Base-by-base conservation (phyloP, 2,888 invertebrate genomes). In the Andrena minutula region DNA sequence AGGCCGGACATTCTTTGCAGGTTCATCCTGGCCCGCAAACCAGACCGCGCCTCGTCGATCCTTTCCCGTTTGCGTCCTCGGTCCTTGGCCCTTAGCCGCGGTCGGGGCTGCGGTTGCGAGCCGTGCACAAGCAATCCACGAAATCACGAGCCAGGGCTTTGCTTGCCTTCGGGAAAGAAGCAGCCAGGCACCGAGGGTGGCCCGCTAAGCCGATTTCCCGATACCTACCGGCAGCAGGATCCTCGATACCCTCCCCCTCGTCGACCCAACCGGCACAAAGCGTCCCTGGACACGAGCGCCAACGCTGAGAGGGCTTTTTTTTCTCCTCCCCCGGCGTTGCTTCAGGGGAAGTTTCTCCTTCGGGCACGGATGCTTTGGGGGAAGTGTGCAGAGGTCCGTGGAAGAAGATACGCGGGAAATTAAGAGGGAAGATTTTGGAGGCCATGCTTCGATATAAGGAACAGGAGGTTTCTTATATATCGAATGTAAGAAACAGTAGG, bases 21-120 rank as follows among this genome's bases (percentile, higher is more conserved):
- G 86, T 86, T 86, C 84, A 81, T 86, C 81, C 86, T n/a, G 63
- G 41, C 58, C 86, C 86, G 51, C 86, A 86, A 76, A 86, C 84
- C 84, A 76, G 73, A 83, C 83, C 86, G 79, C 75, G 75, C 74
- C 73, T 53, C 76, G 74, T 74, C 77, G 74, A 76, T 86, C 86
- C 86, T 83, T 74, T 86, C 28, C 76, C 79, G 68, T 58, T 41
- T 65, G 68, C 78, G 82, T 78, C 81, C 70, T 79, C 47, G 69
- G 81, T 84, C 83, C 73, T 75, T 32, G 73, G 76, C 78, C 86
- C 85, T 86, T 86, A 63, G 76, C 74, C 79, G 86, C 65, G 87
- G 86, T 87, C 77, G 49, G 77, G 66, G 68, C 70, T 84, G 86
- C 76, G 86, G 86, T 84, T 80, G 69, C 82, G 32, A 76, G 71